Conservation (phyloP, 2,888 invertebrate species). For the Brachyptera putata region DNA sequence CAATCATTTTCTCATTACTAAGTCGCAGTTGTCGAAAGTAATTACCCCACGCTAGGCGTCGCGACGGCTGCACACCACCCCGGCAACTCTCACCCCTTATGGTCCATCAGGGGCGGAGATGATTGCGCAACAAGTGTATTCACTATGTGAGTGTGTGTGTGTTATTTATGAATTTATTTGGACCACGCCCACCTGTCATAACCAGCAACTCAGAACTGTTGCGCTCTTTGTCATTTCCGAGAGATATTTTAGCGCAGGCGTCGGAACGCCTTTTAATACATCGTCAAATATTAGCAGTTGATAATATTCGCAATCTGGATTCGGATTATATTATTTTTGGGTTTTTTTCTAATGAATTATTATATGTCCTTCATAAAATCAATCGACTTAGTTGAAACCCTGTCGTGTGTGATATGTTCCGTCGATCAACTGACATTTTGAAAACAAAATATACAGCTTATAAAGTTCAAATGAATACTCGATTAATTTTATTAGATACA, state of each 20-base stretch:
- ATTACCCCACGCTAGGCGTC: neutral
- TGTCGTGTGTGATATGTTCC: no score
- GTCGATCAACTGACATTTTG: no score
- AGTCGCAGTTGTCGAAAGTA: neutral
- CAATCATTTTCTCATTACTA: neutral
- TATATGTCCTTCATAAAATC: no score
- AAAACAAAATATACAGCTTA: no score
- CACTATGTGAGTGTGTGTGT: no score
- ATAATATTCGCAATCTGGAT: no score
- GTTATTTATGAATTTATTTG: constrained; percentile 63
- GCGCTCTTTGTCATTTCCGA: constrained; percentile 45
- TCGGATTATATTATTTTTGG: no score
- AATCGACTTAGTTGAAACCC: no score
- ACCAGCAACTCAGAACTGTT: constrained; percentile 54
- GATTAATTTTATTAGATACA: no score
- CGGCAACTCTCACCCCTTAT: constrained; percentile 6
- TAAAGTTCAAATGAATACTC: no score
- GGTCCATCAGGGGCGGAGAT: neutral
- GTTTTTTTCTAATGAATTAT: no score
- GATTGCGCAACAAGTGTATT: constrained; percentile 40
- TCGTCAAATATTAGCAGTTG: constrained; percentile 1
- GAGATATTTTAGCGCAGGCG: constrained; percentile 46
- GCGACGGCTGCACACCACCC: neutral
- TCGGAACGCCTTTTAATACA: constrained; percentile 42
- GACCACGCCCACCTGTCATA: constrained; percentile 67